Percentiles rank a stretch among this genome's conserved stretches.
phyloP scores from a whole-genome alignment of 1,140 invertebrate species.

The Rhyzopertha dominica region DNA sequence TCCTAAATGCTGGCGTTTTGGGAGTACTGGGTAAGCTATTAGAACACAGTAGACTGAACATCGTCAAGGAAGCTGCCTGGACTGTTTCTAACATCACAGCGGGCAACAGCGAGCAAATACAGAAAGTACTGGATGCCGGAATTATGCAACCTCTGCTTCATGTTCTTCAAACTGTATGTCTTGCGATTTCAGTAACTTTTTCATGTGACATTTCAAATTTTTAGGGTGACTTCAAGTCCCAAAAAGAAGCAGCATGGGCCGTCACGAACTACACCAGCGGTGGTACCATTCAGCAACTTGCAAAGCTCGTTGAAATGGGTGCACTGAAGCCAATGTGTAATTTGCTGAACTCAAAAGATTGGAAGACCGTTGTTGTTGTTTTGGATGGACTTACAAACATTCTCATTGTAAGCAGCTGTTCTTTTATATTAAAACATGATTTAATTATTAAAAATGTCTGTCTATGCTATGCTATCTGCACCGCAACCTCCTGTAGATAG shows the following conservation, averaged over 20 bases:
- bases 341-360: conserved; percentile 83
- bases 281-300: conserved; percentile 86
- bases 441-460: conserved; percentile 11
- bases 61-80: conserved; percentile 95
- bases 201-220: conserved; percentile 56
- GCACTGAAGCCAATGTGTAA: conserved; percentile 90
- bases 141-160: conserved; percentile 69
- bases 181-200: conserved; percentile 6
- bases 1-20: conserved; percentile 77
- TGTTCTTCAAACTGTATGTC: conserved; percentile 71
- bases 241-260: conserved; percentile 99
- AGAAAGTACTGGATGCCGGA: conserved; percentile 92
- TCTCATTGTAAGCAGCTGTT: conserved; percentile 46
- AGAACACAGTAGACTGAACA: conserved; percentile 59
- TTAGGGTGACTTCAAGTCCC: conserved; percentile 95
- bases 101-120: conserved; percentile 93
- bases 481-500: too few relatives aligned
- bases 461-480: too few relatives aligned
- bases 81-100: conserved; percentile 98
- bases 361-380: conserved; percentile 74
- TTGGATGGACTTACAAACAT: conserved; percentile 91
- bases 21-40: conserved; percentile 67
- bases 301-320: conserved; percentile 79
- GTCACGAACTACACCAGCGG: conserved; percentile 98
- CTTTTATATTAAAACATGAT: not conserved